Percentiles rank a stretch among this genome's conserved stretches.
These are phyloP conservation scores for Metalampra italica DNA, from an alignment of 2,888 invertebrate genomes.

Conservation along the genomic window DNA sequence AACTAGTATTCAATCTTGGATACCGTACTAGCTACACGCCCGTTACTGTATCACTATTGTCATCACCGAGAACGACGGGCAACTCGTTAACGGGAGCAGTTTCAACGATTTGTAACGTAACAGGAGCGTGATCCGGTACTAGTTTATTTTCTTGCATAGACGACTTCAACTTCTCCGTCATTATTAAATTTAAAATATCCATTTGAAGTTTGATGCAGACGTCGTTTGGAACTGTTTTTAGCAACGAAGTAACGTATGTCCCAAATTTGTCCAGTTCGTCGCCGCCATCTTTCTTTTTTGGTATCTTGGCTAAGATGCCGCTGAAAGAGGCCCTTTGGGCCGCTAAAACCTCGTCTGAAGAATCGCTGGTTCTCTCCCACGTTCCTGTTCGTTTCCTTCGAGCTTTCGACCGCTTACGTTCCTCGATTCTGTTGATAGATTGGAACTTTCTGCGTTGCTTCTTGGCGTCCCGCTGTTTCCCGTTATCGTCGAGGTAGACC, in stretches of 20 bases:
- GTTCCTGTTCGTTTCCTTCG: too few species aligned
- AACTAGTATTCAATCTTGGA: too few species aligned
- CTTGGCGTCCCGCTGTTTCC: not conserved
- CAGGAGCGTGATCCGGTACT: not conserved
- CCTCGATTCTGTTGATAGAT: not conserved
- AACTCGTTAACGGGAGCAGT: not conserved
- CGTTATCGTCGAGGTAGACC: conserved; percentile 35
- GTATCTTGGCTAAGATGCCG: too few species aligned
- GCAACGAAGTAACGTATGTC: conserved; percentile 39
- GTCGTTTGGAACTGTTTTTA: conserved; percentile 41
- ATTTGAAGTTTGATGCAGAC: conserved; percentile 39
- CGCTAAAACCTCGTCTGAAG: conserved; percentile 6
- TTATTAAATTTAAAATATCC: conserved; percentile 48
- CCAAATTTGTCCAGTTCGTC: conserved; percentile 43
- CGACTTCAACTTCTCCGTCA: conserved; percentile 34
- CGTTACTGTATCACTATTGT: not conserved
- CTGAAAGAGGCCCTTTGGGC: too few species aligned
- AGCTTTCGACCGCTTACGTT: too few species aligned
- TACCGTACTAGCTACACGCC: too few species aligned
- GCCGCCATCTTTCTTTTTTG: conserved; percentile 10
- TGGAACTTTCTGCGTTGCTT: not conserved
- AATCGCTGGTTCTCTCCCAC: conserved; percentile 10
- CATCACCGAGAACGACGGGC: too few species aligned
- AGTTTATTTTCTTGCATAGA: not conserved
- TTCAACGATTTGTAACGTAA: not conserved